Percentiles rank a stretch among this genome's conserved stretches.
phyloP scores from a whole-genome alignment of 2,797 vertebrate genomes.

The Spinibarbus caldwelli region DNA sequence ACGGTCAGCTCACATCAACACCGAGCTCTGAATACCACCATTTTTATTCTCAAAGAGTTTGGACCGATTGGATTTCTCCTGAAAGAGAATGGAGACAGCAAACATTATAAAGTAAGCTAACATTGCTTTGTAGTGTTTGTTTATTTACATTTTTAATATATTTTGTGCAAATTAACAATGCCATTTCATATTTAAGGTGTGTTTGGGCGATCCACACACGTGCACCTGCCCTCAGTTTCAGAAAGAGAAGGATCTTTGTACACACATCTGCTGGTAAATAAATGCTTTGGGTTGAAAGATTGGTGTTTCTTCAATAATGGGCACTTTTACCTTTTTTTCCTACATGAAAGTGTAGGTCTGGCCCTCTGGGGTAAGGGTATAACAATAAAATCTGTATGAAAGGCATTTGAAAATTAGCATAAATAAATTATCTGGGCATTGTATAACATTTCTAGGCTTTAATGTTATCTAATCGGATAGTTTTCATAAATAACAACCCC shows the following conservation, averaged over 20 bases:
- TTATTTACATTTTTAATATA: not conserved
- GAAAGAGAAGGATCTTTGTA: constrained; percentile 76
- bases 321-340: not conserved
- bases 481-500: not conserved
- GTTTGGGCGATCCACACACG: constrained; percentile 78
- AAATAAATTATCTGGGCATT: not conserved
- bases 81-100: constrained; percentile 66
- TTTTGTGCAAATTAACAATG: not conserved
- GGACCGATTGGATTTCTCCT: constrained; percentile 79
- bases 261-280: constrained; percentile 83
- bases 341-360: not conserved
- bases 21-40: constrained; percentile 70
- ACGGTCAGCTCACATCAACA: constrained; percentile 68
- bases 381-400: not conserved
- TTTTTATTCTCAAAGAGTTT: constrained; percentile 76
- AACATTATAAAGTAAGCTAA: constrained; percentile 64
- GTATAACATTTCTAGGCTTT: not conserved
- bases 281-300: not conserved
- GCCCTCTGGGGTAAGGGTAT: not conserved
- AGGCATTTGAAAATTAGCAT: not conserved
- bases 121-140: not conserved
- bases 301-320: not conserved
- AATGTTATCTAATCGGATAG: not conserved
- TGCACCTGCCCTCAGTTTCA: constrained; percentile 76
- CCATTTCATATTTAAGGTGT: constrained; percentile 69